phyloP scores from a whole-genome alignment of 2,113 vertebrate genomes.

The Nicator chloris region DNA sequence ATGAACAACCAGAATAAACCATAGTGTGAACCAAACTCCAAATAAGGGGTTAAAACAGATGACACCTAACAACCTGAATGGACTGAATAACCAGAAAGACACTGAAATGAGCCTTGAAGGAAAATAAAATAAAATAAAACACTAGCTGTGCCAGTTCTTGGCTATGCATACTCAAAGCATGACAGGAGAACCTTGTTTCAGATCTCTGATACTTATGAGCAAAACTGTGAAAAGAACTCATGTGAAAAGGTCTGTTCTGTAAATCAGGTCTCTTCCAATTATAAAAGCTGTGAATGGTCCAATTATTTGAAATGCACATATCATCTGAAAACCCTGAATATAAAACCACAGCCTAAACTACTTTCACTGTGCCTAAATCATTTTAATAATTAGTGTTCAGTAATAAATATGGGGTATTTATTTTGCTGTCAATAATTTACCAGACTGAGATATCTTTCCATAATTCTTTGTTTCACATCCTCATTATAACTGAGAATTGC shows the following conservation, averaged over 20 bases:
- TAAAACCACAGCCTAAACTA: not conserved
- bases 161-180: not conserved
- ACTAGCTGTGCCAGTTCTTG: not conserved
- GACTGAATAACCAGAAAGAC: not conserved
- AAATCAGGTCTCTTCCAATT: not conserved
- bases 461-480: not conserved
- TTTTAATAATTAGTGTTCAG: not conserved
- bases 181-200: not conserved
- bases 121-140: no score
- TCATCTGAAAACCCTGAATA: not conserved
- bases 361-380: not conserved
- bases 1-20: not conserved
- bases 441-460: not conserved
- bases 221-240: not conserved
- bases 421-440: not conserved
- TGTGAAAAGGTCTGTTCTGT: not conserved
- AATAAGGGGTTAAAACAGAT: not conserved
- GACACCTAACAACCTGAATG: not conserved
- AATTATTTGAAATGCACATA: fast-evolving
- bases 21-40: not conserved
- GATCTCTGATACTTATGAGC: not conserved
- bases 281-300: not conserved
- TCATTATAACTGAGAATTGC: not conserved
- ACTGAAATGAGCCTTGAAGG: not conserved
- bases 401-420: not conserved